Base-by-base conservation (phyloP, 1,140 invertebrate species). In the Cecropterus lyciades region DNA sequence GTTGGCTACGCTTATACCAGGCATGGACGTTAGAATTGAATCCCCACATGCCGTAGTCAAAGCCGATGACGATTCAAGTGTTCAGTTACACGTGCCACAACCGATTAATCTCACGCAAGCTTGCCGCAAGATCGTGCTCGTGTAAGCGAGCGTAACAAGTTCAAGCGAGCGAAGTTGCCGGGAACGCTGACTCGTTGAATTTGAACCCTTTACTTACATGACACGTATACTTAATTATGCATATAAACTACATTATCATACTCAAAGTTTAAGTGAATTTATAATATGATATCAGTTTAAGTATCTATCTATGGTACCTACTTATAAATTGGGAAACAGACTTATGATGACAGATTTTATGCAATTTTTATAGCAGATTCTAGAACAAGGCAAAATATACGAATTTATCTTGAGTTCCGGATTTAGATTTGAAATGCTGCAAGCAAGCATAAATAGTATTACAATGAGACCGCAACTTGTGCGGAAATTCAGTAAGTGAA, bases 101-200 rank as follows among this genome's bases (percentile, higher is more conserved):
- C 65, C 63, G 70, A 77, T 80, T 77, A 80, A 59, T 15, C 45
- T 43, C 68, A 72, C 65, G 67, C 69, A 72, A 67, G 65, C 63
- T 70, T 15, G 60, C 70, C 72, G 48, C 70, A 75, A 71, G 53
- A 53, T 67, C 46, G 17, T 59, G 64, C 43, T 48, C 49, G 57
- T 46, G 45, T 20, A 45, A 65, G 65, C 64, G 40, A 64, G 49
- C 57, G 66, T 62, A 69, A 68, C 70, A 69, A 66, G 70, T 63
- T 66, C 49, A 49, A 57, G 55, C 64, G 43, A 46, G 45, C 14
- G 16, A 46, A 20, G 11, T 20, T 17, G 16, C 45, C 16, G 16
- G 0, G 16, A 16, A 17, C 45, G 10, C 15, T n/a, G n/a, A n/a
- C n/a, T n/a, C 14, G 43, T 45, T 14, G 14, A 15, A 45, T 16